Evolutionary conservation across 2,888 invertebrate species (phyloP).

Genomic region (Xanthorhoe designata): DNA sequence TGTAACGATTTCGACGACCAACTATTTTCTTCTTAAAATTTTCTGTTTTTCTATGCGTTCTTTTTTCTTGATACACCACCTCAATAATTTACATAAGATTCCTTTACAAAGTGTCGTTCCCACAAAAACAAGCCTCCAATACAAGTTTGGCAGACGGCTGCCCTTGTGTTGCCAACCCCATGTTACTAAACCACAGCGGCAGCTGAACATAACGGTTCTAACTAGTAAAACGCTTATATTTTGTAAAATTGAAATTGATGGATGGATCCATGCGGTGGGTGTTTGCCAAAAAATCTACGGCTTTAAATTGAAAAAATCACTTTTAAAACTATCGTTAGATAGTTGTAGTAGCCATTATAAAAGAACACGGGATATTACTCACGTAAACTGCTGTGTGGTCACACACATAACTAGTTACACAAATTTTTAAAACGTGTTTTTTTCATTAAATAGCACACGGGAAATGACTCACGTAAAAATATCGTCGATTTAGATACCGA

Average conservation of each 20-base stretch:
- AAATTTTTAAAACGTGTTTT: too few relatives aligned
- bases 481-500: too few relatives aligned
- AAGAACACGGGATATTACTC: too few relatives aligned
- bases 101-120: not conserved
- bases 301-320: conserved; percentile 9
- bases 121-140: conserved; percentile 1
- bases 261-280: not conserved
- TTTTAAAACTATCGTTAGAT: not conserved
- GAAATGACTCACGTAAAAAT: too few relatives aligned
- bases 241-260: conserved; percentile 32
- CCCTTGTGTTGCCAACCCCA: conserved; percentile 53
- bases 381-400: too few relatives aligned
- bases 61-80: too few relatives aligned
- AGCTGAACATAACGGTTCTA: conserved; percentile 35
- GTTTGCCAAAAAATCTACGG: conserved; percentile 6
- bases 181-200: conserved; percentile 50
- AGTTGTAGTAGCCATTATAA: too few relatives aligned
- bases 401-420: too few relatives aligned
- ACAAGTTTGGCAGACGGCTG: conserved; percentile 53
- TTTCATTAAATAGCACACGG: too few relatives aligned
- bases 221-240: conserved; percentile 30
- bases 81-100: not conserved
- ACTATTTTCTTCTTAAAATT: too few relatives aligned
- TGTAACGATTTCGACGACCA: too few relatives aligned
- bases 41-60: too few relatives aligned